Evolutionary conservation across 2,888 invertebrate genomes (phyloP).

Genomic region (Stegana nigrithorax): DNA sequence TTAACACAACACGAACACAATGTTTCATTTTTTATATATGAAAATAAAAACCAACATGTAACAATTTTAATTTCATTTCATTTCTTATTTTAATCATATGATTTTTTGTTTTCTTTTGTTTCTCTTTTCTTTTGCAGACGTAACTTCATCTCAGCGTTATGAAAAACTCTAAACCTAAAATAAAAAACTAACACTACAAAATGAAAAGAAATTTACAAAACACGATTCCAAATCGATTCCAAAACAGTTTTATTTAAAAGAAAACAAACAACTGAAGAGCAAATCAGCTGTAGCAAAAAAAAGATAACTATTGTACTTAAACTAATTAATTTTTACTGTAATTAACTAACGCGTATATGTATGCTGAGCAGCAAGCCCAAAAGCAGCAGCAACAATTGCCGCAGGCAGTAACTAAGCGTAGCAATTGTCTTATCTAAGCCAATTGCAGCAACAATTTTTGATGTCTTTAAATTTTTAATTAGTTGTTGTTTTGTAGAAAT

Average conservation of each 20-base stretch:
- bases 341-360: not conserved
- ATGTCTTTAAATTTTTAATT: too few relatives aligned
- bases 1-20: not conserved
- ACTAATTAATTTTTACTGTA: not conserved
- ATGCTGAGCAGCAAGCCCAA: not conserved
- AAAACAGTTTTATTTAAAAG: conserved; percentile 27
- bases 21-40: too few relatives aligned
- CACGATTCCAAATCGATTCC: conserved; percentile 32
- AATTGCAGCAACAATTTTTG: too few relatives aligned
- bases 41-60: not conserved
- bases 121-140: conserved; percentile 81
- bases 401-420: too few relatives aligned
- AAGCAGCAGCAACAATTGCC: too few relatives aligned
- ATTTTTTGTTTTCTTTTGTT: conserved; percentile 41
- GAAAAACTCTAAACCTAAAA: conserved; percentile 85
- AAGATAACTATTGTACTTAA: conserved; percentile 49
- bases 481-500: too few relatives aligned
- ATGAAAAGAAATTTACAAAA: conserved; percentile 31
- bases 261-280: conserved; percentile 19
- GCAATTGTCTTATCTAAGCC: too few relatives aligned
- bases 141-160: conserved; percentile 90
- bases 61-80: conserved; percentile 29
- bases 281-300: conserved; percentile 10
- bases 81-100: conserved; percentile 29
- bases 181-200: conserved; percentile 35